phyloP scores from a whole-genome alignment of 2,797 vertebrate species.

The Rhinella marina region DNA sequence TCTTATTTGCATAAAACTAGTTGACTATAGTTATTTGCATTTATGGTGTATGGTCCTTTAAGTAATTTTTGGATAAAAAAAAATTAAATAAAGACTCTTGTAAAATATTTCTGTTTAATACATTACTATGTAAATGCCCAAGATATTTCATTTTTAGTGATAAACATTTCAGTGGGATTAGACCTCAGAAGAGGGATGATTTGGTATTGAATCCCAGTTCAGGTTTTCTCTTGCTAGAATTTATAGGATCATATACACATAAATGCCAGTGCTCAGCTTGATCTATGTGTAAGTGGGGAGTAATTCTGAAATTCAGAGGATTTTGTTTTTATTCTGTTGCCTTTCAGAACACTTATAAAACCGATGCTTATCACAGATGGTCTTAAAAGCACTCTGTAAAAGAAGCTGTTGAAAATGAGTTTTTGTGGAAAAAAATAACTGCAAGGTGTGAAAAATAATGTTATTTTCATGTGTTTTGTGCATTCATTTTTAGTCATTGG shows the following conservation, averaged over 20 bases:
- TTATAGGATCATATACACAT: constrained; percentile 55
- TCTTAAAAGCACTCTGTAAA: constrained; percentile 50
- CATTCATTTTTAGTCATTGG: constrained; percentile 21
- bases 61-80: neutral
- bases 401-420: constrained; percentile 29
- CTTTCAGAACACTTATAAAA: constrained; percentile 50
- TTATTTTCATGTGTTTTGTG: constrained; percentile 33
- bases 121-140: constrained; percentile 38
- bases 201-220: constrained; percentile 43
- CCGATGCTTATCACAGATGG: constrained; percentile 49
- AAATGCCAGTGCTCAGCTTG: constrained; percentile 51
- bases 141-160: constrained; percentile 39
- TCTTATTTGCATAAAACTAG: too few relatives aligned
- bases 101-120: constrained; percentile 32
- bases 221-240: constrained; percentile 39
- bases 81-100: neutral
- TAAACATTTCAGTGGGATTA: constrained; percentile 38
- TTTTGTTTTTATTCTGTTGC: constrained; percentile 50
- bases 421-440: constrained; percentile 32
- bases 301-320: constrained; percentile 43
- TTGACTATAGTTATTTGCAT: too few relatives aligned
- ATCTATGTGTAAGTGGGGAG: constrained; percentile 53
- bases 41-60: neutral
- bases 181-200: constrained; percentile 28
- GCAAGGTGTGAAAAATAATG: constrained; percentile 31